phyloP scores from a whole-genome alignment of 2,113 vertebrate genomes.

The Paracanthobrama guichenoti region DNA sequence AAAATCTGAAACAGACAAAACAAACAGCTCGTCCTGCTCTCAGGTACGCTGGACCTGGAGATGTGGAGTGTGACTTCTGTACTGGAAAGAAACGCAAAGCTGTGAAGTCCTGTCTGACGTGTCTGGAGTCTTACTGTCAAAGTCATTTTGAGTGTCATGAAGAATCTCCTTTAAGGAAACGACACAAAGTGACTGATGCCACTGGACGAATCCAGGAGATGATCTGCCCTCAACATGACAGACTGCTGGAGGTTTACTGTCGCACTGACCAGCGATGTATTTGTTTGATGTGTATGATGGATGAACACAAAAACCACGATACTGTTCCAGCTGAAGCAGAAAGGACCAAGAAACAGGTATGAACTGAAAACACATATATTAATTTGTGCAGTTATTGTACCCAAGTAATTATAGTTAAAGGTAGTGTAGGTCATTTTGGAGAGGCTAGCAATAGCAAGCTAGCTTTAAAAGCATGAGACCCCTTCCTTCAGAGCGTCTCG shows the following conservation, averaged over 20 bases:
- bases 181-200: neutral
- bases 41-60: neutral
- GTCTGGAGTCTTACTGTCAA: conserved; percentile 18
- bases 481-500: no score
- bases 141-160: neutral
- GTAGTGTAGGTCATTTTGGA: no score
- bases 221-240: conserved; percentile 10
- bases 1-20: neutral
- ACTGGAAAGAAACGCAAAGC: neutral
- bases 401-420: no score
- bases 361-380: neutral
- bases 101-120: conserved; percentile 4
- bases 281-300: neutral
- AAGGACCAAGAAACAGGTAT: conserved; percentile 1
- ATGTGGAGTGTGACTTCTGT: conserved; percentile 15
- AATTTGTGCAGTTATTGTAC: no score
- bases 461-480: neutral
- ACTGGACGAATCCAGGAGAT: conserved; percentile 13
- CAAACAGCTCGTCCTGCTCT: neutral
- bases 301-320: neutral
- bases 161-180: neutral
- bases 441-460: neutral
- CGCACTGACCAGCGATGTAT: neutral
- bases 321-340: neutral
- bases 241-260: neutral